Evolutionary conservation across 1,140 invertebrate genomes (phyloP), one percentile per base, ranked within the genome.

Genomic region (Armadillidium nasatum): DNA sequence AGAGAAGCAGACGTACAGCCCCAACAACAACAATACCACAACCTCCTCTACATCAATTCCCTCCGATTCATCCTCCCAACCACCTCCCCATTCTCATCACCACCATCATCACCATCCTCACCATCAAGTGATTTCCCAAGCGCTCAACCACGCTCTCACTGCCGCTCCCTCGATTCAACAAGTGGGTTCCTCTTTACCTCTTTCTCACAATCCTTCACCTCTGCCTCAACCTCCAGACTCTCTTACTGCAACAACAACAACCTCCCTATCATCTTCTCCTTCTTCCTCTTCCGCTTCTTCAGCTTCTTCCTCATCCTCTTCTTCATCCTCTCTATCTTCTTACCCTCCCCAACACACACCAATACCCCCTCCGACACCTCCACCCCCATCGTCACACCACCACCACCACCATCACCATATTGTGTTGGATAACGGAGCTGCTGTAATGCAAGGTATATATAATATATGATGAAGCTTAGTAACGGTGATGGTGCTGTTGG

Each of bases 1-100:
- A 19, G 79, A 80, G 72, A 80, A 80, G 77, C 79, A 80, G 76
- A 80, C 79, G 15, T 80, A 80, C 79, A 80, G 79, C 79, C 76
- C 79, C 68, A 80, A 80, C 76, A 79, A 79, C 67, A 74, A 73
- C 44, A 74, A 67, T 72, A 78, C 69, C 44, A 76, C 75, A 46
- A 60, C 72, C 71, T 72, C 66, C 44, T 44, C 76, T 13, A 43
- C 72, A 19, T 71, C 76, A 15, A 60, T 70, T 43, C 68, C 54
- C 83, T 44, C 73, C n/a, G 66, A 60, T 21, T 74, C 72, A 33
- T 75, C 73, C 72, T 74, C 76, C 77, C 74, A 78, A 50, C 79
- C 77, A 75, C 77, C 73, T 33, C 68, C 73, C 44, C 73, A 66
- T 44, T 44, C 73, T 44, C 72, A 60, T 54, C 72, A 84, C 13